Percentiles rank a stretch among this genome's conserved stretches.
Conservation (phyloP, 92 coral and sea anemone species). For the Zoanthus sansibaricus region DNA sequence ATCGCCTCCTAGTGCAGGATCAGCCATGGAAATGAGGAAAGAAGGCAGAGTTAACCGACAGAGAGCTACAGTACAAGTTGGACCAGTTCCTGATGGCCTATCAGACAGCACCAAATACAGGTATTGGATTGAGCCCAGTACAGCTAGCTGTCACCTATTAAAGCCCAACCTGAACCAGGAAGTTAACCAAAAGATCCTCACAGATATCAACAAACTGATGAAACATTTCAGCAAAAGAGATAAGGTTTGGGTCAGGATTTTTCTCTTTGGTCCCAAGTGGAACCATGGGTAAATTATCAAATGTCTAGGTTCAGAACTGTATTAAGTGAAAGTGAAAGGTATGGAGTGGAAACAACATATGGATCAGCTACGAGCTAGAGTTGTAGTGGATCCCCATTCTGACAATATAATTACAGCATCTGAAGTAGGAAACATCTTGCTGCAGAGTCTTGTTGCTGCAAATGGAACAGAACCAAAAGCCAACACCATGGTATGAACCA, state of each 20-base stretch:
- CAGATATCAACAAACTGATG: neutral
- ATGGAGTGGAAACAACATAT: too few species aligned
- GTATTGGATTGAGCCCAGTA: constrained; percentile 32
- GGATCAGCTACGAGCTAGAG: too few species aligned
- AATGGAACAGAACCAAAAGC: neutral
- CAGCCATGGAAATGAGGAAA: too few species aligned
- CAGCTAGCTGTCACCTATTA: constrained; percentile 18
- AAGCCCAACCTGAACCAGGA: constrained; percentile 41
- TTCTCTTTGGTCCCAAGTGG: neutral
- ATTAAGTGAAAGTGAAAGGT: too few species aligned
- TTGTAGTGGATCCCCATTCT: too few species aligned
- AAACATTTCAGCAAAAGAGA: neutral
- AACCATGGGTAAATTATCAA: constrained; percentile 4
- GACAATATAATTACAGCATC: too few species aligned
- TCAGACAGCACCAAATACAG: neutral
- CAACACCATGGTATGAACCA: too few species aligned
- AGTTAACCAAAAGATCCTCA: constrained; percentile 39
- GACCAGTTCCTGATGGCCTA: too few species aligned
- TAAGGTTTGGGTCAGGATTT: constrained; percentile 2
- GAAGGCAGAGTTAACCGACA: constrained; percentile 1
- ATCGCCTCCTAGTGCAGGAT: too few species aligned
- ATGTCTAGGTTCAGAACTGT: constrained; percentile 7
- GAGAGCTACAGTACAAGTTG: neutral
- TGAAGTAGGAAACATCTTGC: too few species aligned
- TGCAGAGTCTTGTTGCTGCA: too few species aligned